Percentiles rank a stretch among this genome's conserved stretches.
Evolutionary conservation across 2,888 invertebrate species (phyloP).

Genomic region (Pristionchus japonicus): DNA sequence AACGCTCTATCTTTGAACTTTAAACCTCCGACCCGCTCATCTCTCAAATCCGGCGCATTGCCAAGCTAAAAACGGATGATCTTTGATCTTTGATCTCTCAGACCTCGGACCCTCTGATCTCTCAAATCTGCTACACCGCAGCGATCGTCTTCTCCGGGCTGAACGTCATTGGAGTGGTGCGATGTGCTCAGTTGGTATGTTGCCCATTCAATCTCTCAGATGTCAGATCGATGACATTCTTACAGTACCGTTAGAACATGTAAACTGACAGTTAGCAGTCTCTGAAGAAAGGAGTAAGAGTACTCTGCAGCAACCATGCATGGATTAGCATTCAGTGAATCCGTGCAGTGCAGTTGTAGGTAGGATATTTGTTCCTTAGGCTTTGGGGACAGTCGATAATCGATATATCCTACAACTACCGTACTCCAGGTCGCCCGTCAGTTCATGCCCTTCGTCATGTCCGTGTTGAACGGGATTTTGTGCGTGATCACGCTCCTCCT

Average conservation of each 20-base stretch:
- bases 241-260: no score
- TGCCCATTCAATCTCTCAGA: no score
- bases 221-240: no score
- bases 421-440: constrained; percentile 56
- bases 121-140: constrained; percentile 63
- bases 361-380: no score
- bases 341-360: no score
- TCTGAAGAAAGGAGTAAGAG: no score
- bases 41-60: background rate
- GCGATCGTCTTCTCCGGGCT: constrained; percentile 62
- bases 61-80: background rate
- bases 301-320: no score
- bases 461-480: constrained; percentile 45
- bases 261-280: no score
- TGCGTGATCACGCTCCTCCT: constrained; percentile 56
- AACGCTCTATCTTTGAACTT: no score
- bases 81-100: constrained; percentile 48
- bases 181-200: constrained; percentile 62
- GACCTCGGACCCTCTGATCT: constrained; percentile 54
- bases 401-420: background rate
- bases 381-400: background rate
- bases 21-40: background rate
- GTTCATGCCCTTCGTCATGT: constrained; percentile 61
- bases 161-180: constrained; percentile 65
- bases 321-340: no score